Evolutionary conservation across 2,797 vertebrate species (phyloP).

Genomic region (Microcaecilia unicolor): DNA sequence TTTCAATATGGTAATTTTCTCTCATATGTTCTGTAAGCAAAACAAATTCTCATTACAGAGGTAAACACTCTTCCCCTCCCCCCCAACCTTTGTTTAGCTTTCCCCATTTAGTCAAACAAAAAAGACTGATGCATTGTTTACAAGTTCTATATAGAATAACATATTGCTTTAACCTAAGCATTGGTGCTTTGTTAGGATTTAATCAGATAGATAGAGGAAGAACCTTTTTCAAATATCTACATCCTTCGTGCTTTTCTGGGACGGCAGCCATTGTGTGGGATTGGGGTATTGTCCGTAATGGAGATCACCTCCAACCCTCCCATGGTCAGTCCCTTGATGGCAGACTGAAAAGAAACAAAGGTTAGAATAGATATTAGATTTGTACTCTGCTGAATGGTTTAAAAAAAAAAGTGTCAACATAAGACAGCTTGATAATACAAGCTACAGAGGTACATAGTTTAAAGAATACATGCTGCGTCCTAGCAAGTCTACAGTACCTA

Average conservation of each 20-base stretch:
- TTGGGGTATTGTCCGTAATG: conserved; percentile 87
- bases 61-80: rapidly evolving
- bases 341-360: conserved; percentile 58
- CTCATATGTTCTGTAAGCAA: conserved; percentile 16
- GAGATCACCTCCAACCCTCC: conserved; percentile 88
- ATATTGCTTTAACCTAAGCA: no score
- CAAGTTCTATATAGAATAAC: neutral
- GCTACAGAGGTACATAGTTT: no score
- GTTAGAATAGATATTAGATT: no score
- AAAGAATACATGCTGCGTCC: no score
- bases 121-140: neutral
- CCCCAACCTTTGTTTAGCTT: no score
- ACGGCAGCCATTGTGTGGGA: conserved; percentile 94
- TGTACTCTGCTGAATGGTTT: no score
- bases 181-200: no score
- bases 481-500: no score
- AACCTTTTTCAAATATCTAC: no score
- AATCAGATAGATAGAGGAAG: no score
- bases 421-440: no score
- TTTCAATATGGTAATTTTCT: conserved; percentile 23
- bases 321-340: conserved; percentile 87
- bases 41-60: conserved; percentile 10
- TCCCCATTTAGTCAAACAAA: neutral
- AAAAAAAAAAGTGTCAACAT: no score
- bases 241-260: conserved; percentile 78